Evolutionary conservation across 2,888 invertebrate species (phyloP).

Genomic region (Xanthorhoe spadicearia): DNA sequence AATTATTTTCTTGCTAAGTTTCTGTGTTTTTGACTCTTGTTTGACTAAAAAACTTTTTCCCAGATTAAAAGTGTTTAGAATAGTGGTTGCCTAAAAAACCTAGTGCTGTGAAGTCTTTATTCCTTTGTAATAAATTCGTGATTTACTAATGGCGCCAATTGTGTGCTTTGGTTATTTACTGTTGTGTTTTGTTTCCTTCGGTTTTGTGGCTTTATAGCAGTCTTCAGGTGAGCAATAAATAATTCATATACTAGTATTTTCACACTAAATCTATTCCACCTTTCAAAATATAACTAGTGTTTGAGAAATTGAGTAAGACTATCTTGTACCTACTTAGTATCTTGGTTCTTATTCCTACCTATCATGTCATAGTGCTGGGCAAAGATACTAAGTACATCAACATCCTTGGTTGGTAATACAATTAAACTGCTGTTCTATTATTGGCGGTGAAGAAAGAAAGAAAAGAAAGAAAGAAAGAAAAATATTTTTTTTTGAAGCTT

Average conservation of each 20-base stretch:
- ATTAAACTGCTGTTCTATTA: too few relatives aligned
- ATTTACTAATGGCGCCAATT: slow-evolving; percentile 21
- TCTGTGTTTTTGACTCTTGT: slow-evolving; percentile 5
- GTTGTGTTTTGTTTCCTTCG: slow-evolving; percentile 19
- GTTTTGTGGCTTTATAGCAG: slow-evolving; percentile 17
- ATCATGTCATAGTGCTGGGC: too few relatives aligned
- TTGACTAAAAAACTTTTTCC: neutral
- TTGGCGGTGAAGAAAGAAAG: too few relatives aligned
- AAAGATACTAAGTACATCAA: too few relatives aligned
- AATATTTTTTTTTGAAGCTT: too few relatives aligned
- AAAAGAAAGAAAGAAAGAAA: too few relatives aligned
- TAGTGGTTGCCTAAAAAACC: neutral
- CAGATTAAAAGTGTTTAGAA: neutral
- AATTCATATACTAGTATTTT: neutral
- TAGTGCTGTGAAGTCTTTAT: slow-evolving; percentile 6
- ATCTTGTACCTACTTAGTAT: too few relatives aligned
- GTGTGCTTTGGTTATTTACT: slow-evolving; percentile 12
- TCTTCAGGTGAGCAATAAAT: slow-evolving; percentile 13
- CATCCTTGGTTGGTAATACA: too few relatives aligned
- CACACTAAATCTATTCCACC: too few relatives aligned
- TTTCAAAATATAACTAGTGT: too few relatives aligned
- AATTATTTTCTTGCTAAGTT: neutral
- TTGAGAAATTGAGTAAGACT: too few relatives aligned
- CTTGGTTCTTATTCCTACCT: too few relatives aligned
- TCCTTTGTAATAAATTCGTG: neutral